Evolutionary conservation across 2,888 invertebrate genomes (phyloP).

Genomic region (Bibio marci): DNA sequence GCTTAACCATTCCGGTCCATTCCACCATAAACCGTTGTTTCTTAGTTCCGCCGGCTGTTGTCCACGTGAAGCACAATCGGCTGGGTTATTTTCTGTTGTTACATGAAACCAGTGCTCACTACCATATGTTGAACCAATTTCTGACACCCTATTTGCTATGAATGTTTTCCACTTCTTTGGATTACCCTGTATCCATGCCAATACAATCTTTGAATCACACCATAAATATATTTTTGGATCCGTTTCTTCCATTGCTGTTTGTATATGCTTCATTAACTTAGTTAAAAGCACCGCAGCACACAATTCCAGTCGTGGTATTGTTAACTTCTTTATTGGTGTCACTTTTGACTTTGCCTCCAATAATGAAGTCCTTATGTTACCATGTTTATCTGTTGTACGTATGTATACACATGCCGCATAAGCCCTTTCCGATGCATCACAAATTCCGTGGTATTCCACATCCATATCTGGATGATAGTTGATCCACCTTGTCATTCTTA

Average conservation of each 20-base stretch:
- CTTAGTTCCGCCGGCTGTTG: not conserved
- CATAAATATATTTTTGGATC: not conserved
- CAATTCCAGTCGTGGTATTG: constrained; percentile 16
- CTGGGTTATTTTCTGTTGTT: not conserved
- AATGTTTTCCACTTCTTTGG: not conserved
- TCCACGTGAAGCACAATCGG: constrained; percentile 1
- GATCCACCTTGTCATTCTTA: constrained; percentile 7
- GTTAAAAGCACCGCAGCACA: not conserved
- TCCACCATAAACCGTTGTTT: not conserved
- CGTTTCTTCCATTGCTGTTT: not conserved
- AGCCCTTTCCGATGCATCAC: constrained; percentile 7
- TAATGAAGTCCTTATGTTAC: not conserved
- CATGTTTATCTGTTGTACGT: not conserved
- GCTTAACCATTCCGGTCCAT: constrained; percentile 1
- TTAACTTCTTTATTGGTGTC: constrained; percentile 8
- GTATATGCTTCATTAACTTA: not conserved
- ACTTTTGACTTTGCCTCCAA: constrained; percentile 7
- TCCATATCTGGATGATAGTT: not conserved
- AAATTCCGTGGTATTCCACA: constrained; percentile 7
- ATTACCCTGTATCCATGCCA: not conserved
- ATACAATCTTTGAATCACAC: constrained; percentile 1
- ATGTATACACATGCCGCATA: constrained; percentile 6
- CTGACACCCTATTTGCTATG: not conserved
- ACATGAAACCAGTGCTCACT: not conserved
- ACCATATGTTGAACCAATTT: no score